Base-by-base conservation (phyloP, 2,113 vertebrate species). In the Muntiacus reevesi region DNA sequence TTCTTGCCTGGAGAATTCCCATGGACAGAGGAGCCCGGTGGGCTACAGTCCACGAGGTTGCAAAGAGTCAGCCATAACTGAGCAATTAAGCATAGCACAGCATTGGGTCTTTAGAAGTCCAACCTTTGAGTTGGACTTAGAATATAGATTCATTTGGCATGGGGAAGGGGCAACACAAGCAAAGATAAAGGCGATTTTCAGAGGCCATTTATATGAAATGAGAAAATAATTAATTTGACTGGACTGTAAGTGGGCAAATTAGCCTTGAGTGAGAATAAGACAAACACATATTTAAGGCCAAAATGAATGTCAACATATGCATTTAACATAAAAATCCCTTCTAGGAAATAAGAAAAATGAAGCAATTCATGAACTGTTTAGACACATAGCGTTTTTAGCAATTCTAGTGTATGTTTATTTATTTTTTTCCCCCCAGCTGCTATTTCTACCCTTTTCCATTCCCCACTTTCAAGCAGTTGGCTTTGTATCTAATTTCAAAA, bases 351-450 rank as follows among this genome's bases (percentile, higher is more conserved):
- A 92, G 76, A 86, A 82, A 91, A 83, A 47, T 23, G 55, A 76
- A 85, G 57, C 30, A 55, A 83, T 64, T 89, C 30, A 67, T 50
- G 43, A 64, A 59, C 19, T 86, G 15, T 55, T 4, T 33, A 60
- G 12, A 23, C 50, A 64, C 19, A 71, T 17, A 55, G 74, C 7
- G 19, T 87, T 64, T 89, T 87, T 57, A 84, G 55, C 89, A 95
- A 78, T 95, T 28, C 28, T 91, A 55, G 36, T 85, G 6, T 87
- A 52, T 96, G 78, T 86, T 79, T 81, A 17, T 79, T 79, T 78
- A 74, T 62, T 67, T 28, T 83, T 4, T 47, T 2, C 28, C 33
- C 33, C 33, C 28, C 28, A 76, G n/a, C 36, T 91, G 47, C 47
- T 95, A 16, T 96, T 89, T 40, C 21, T 57, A 78, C 71, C 13